These are phyloP conservation scores for Corydoras sp. DNA, from an alignment of 2,113 vertebrate species.

Conservation along the genomic window DNA sequence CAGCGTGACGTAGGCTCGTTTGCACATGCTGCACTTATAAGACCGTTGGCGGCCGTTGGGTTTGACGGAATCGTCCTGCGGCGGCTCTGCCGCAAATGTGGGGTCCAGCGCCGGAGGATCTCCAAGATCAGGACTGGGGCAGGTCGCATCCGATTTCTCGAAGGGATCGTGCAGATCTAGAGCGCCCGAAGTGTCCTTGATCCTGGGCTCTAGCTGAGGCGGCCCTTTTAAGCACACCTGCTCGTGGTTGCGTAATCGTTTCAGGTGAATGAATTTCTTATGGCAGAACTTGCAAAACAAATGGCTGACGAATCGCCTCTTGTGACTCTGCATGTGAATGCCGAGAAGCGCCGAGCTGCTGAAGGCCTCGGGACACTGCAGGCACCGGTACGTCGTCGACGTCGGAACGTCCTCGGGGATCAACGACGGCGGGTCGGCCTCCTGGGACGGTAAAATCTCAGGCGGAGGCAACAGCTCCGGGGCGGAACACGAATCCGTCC, in stretches of 20 bases:
- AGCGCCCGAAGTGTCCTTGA: conserved; percentile 37
- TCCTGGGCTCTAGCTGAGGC: conserved; percentile 49
- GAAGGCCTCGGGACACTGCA: conserved; percentile 78
- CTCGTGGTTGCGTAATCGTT: conserved; percentile 82
- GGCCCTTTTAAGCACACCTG: conserved; percentile 67
- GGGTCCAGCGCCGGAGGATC: conserved; percentile 9
- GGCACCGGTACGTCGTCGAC: conserved; percentile 69
- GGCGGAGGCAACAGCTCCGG: conserved; percentile 29
- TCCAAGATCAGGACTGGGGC: conserved; percentile 31
- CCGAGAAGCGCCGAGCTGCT: conserved; percentile 69
- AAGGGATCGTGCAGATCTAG: conserved; percentile 22
- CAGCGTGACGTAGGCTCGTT: conserved; percentile 88
- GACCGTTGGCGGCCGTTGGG: conserved; percentile 62
- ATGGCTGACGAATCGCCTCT: conserved; percentile 73
- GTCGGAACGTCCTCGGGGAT: conserved; percentile 55
- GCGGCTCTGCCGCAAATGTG: no score
- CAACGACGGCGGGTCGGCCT: conserved; percentile 58
- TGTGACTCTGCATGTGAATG: conserved; percentile 78
- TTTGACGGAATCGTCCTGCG: no score
- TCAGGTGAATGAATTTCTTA: conserved; percentile 83
- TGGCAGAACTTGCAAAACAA: conserved; percentile 85
- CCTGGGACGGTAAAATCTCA: conserved; percentile 46
- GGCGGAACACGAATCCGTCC: conserved; percentile 42
- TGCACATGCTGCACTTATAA: conserved; percentile 88
- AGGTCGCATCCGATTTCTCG: conserved; percentile 18